Percentiles rank a stretch among this genome's conserved stretches.
Evolutionary conservation across 2,888 invertebrate genomes (phyloP).

Genomic region (Latheticus oryzae): DNA sequence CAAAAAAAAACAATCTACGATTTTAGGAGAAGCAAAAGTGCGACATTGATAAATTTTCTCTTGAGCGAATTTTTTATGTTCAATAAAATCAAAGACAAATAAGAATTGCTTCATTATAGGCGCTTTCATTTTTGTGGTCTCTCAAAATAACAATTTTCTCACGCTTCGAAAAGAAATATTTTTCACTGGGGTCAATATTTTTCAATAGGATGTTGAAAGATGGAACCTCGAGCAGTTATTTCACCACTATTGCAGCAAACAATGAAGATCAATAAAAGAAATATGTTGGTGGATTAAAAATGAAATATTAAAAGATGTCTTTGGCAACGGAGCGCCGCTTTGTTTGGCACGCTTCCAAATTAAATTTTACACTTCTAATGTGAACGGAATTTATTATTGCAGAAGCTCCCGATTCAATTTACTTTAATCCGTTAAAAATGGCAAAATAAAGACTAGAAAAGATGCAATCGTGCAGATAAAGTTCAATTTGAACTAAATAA

Average conservation of each 20-base stretch:
- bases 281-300: conserved; percentile 39
- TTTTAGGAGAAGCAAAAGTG: too few relatives aligned
- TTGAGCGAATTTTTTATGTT: too few relatives aligned
- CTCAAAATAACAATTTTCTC: too few relatives aligned
- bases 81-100: too few relatives aligned
- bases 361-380: conserved; percentile 58
- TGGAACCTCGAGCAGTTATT: too few relatives aligned
- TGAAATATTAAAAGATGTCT: conserved; percentile 47
- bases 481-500: conserved; percentile 16
- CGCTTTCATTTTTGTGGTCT: too few relatives aligned
- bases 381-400: conserved; percentile 58
- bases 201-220: too few relatives aligned
- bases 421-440: conserved; percentile 35
- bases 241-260: background rate
- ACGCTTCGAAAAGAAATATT: too few relatives aligned
- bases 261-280: conserved; percentile 26
- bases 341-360: conserved; percentile 57
- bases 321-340: conserved; percentile 48
- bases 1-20: too few relatives aligned
- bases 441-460: conserved; percentile 8
- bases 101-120: too few relatives aligned
- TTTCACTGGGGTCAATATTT: too few relatives aligned
- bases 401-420: conserved; percentile 49
- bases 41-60: too few relatives aligned
- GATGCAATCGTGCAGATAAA: conserved; percentile 9